A percentile compares a stretch with the other conserved stretches of the same genome.
Evolutionary conservation across 1,140 invertebrate genomes (phyloP).

Genomic region (Neocloeon triangulifer): DNA sequence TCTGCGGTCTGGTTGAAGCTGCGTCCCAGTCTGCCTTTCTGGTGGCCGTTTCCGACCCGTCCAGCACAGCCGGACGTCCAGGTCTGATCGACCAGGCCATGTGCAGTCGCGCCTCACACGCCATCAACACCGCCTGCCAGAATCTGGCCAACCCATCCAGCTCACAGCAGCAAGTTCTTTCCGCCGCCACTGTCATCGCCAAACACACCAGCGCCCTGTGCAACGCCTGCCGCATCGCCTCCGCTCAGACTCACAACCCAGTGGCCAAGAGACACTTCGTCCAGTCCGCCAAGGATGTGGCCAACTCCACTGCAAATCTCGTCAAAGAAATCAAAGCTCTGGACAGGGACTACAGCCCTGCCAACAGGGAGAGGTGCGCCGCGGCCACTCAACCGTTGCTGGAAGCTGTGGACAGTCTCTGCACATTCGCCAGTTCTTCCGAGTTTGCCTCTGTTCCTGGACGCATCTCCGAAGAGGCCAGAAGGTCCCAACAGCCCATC

Average conservation of each 20-base stretch:
- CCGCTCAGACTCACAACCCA: slow-evolving; percentile 76
- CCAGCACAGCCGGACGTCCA: slow-evolving; percentile 68
- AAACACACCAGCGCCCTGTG: slow-evolving; percentile 92
- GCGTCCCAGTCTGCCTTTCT: slow-evolving; percentile 85
- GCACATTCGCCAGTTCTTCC: slow-evolving; percentile 75
- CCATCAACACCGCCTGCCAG: slow-evolving; percentile 72
- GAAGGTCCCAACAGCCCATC: slow-evolving; percentile 67
- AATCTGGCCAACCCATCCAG: slow-evolving; percentile 50
- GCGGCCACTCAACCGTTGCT: slow-evolving; percentile 65
- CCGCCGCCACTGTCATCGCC: slow-evolving; percentile 81
- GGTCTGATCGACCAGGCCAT: slow-evolving; percentile 82
- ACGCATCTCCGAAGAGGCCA: slow-evolving; percentile 58
- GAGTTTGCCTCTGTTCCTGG: slow-evolving; percentile 85
- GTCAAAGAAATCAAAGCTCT: slow-evolving; percentile 81
- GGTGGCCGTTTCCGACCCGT: slow-evolving; percentile 77
- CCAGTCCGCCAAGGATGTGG: slow-evolving; percentile 91
- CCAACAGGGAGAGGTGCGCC: slow-evolving; percentile 50
- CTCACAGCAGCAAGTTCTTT: slow-evolving; percentile 67
- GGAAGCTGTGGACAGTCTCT: slow-evolving; percentile 80
- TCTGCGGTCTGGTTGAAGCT: slow-evolving; percentile 83
- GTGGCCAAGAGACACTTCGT: slow-evolving; percentile 93
- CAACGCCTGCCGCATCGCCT: slow-evolving; percentile 81
- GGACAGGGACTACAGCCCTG: slow-evolving; percentile 42
- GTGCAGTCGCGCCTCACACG: slow-evolving; percentile 66
- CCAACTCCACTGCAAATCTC: slow-evolving; percentile 81